These are phyloP conservation scores for Homarus americanus DNA, from an alignment of 1,140 invertebrate species.

Conservation along the genomic window DNA sequence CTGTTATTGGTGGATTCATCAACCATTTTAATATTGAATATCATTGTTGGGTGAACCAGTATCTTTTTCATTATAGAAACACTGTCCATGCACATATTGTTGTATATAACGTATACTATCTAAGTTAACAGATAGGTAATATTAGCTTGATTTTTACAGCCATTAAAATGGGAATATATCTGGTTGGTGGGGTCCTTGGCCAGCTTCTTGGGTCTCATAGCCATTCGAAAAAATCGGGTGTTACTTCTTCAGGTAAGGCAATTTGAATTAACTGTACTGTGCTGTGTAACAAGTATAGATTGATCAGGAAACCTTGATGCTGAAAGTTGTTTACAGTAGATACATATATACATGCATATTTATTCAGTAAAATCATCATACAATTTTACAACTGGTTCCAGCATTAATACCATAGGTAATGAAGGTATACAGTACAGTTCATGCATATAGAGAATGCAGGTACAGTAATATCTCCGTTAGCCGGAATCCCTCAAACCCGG, in stretches of 20 bases:
- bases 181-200: slow-evolving; percentile 93
- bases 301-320: background rate
- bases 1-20: no score
- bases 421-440: no score
- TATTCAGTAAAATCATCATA: no score
- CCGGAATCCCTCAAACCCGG: no score
- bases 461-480: no score
- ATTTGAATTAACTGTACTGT: background rate
- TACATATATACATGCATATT: slow-evolving; percentile 15
- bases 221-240: slow-evolving; percentile 80
- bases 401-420: no score
- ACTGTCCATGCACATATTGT: background rate
- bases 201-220: slow-evolving; percentile 90
- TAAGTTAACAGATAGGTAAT: background rate
- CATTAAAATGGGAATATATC: slow-evolving; percentile 95
- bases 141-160: slow-evolving; percentile 80
- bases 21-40: no score
- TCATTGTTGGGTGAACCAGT: no score
- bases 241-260: slow-evolving; percentile 70
- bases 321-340: background rate
- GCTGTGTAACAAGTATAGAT: background rate
- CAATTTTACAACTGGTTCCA: no score
- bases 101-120: no score
- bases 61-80: background rate
- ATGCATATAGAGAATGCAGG: no score